Evolutionary conservation across 1,140 invertebrate genomes (phyloP), one percentile per base, ranked within the genome.

Genomic region (Tetramorium parvispinum): DNA sequence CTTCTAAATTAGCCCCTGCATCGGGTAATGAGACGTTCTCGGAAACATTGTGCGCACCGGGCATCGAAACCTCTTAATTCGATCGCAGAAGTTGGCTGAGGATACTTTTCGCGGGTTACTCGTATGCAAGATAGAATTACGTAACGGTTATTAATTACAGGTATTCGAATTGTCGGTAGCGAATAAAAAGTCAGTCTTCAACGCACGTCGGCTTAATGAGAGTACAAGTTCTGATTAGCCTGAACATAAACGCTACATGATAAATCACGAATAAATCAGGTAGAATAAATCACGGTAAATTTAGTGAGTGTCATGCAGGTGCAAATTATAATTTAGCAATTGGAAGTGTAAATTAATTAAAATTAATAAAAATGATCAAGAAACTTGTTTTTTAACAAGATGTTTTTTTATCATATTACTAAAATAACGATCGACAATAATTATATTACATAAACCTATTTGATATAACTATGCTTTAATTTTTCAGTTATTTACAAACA

Each of bases 61-160:
- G 77, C 77, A 83, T 61, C 43, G 40, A 75, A 59, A 75, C 68
- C 68, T 83, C 66, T 83, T 83, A 73, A 73, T 83, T 73, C 79
- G 24, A 83, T 75, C n/a, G 51, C 51, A 32, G 24, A 71, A 71
- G 43, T 70, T 77, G 51, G 43, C 24, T 68, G 32, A 81, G 40
- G 76, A 66, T 51, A 49, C 21, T 83, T 68, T 79, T 70, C 18
- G 83, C 40, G 32, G 57, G 43, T 85, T 73, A 70, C 40, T 24
- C 51, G 24, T 27, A 71, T 27, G 13, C 21, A n/a, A 49, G 40
- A 49, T 73, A 49, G 13, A 49, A 75, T 75, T 73, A 73, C 40
- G 21, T 59, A 73, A 73, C 70, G 53, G 40, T 18, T 70, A 59
- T 73, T 71, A 82, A 82, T 82, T 71, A 82, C 18, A 57, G 66